These are phyloP conservation scores for Bruchidius siliquastri DNA, from an alignment of 2,888 invertebrate species.

Conservation along the genomic window DNA sequence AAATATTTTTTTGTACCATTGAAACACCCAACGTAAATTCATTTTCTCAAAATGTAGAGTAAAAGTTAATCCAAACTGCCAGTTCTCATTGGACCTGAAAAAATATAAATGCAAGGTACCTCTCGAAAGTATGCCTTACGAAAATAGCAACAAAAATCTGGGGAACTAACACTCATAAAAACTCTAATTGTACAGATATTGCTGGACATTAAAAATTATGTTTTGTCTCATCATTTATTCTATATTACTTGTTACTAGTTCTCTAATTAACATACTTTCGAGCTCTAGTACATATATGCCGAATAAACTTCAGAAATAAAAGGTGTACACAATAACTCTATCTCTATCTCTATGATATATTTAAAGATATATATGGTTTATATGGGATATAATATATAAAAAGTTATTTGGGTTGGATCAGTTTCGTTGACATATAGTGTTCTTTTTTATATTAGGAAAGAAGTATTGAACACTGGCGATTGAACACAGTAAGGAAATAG, in stretches of 20 bases:
- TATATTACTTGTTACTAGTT: too few relatives aligned
- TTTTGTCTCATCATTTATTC: too few relatives aligned
- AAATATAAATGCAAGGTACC: too few relatives aligned
- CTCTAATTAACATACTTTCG: too few relatives aligned
- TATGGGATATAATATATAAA: background rate
- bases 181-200: too few relatives aligned
- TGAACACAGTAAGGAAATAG: slow-evolving; percentile 28
- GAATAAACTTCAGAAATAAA: background rate
- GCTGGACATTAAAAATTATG: too few relatives aligned
- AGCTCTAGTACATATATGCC: background rate
- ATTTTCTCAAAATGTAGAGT: background rate
- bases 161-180: too few relatives aligned
- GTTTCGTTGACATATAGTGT: slow-evolving; percentile 13
- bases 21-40: background rate
- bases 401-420: background rate
- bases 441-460: slow-evolving; percentile 20
- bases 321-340: too few relatives aligned
- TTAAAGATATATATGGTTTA: background rate
- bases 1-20: too few relatives aligned
- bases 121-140: too few relatives aligned
- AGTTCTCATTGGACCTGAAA: background rate
- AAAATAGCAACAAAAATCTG: too few relatives aligned
- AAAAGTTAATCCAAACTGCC: background rate
- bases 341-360: background rate
- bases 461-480: slow-evolving; percentile 27